A percentile compares a stretch with the other conserved stretches of the same genome.
Conservation (phyloP, 2,113 vertebrate genomes). For the Psittacula cyanocephala region DNA sequence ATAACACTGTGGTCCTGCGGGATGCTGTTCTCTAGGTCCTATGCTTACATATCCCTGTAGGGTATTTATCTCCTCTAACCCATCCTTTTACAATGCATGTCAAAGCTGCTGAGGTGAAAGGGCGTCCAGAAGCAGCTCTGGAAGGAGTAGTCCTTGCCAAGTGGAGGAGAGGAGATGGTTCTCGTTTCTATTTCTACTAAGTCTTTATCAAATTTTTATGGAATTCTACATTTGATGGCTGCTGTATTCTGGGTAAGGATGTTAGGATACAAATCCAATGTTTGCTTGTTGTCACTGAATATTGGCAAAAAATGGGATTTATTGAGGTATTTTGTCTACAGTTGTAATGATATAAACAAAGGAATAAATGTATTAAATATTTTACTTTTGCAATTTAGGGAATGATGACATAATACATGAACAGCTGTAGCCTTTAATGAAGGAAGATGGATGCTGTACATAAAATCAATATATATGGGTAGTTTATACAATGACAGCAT, state of each 20-base stretch:
- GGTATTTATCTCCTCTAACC: background rate
- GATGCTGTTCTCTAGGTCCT: background rate
- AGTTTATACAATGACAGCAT: background rate
- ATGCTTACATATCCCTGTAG: background rate
- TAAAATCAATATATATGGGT: background rate
- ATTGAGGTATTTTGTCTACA: background rate
- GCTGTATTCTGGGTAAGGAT: background rate
- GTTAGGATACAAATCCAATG: background rate
- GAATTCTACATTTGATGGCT: background rate
- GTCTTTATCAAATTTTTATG: background rate
- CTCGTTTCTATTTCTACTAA: background rate
- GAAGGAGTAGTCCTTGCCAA: background rate
- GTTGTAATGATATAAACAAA: constrained; percentile 11
- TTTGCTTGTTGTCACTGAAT: background rate
- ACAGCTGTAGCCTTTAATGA: constrained; percentile 45
- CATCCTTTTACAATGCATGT: background rate
- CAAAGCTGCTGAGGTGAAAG: background rate
- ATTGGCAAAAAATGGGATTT: background rate
- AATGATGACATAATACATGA: background rate
- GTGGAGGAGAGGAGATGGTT: background rate
- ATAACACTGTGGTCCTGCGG: accelerated
- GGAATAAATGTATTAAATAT: constrained; percentile 1
- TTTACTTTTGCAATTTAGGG: background rate
- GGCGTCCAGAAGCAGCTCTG: background rate
- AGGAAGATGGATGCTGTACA: constrained; percentile 7